Conservation (phyloP, 2,113 vertebrate species). For the Atlantisia rogersi region DNA sequence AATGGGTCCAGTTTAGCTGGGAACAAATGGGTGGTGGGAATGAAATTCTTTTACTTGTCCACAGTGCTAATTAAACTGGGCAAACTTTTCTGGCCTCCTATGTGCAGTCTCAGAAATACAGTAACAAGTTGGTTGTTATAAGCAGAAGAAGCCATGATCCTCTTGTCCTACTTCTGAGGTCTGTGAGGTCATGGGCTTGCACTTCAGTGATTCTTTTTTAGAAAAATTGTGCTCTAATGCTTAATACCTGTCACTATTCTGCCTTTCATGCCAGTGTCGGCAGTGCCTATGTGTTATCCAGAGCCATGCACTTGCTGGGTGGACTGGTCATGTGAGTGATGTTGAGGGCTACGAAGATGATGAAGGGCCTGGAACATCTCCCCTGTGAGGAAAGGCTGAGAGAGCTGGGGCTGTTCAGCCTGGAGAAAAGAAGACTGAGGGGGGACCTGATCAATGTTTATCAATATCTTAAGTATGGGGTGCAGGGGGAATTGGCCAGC, state of each 20-base stretch:
- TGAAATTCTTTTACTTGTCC: not conserved
- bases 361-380: no score
- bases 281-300: not conserved
- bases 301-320: not conserved
- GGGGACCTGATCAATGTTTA: no score
- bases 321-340: not conserved
- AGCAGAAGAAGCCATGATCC: not conserved
- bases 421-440: no score
- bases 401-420: no score
- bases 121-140: not conserved
- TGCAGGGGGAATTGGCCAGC: no score
- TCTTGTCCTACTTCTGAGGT: not conserved
- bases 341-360: not conserved
- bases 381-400: no score
- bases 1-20: not conserved
- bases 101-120: not conserved
- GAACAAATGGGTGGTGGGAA: not conserved
- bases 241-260: not conserved
- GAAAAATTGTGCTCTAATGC: not conserved
- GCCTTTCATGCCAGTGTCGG: not conserved
- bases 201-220: not conserved
- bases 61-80: not conserved
- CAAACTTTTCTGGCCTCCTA: not conserved
- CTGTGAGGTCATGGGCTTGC: not conserved
- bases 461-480: no score